phyloP scores from a whole-genome alignment of 64 coral and sea anemone species.

The Cladopsammia gracilis region DNA sequence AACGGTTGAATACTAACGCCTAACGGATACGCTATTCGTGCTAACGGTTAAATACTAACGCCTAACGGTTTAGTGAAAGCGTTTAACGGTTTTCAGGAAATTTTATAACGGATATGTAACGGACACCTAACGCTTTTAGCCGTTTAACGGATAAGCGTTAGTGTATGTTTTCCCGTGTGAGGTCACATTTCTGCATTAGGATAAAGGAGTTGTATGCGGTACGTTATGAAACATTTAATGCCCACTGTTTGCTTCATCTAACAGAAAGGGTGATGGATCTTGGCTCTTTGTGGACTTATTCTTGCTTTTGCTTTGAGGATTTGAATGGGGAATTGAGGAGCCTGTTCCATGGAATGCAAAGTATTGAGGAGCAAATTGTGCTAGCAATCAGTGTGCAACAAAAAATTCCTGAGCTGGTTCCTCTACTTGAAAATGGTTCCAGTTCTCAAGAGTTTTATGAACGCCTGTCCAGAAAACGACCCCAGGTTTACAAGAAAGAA shows the following conservation, averaged over 20 bases:
- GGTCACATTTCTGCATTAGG: conserved; percentile 58
- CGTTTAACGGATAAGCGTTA: no score
- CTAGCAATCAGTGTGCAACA: conserved; percentile 54
- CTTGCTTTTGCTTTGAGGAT: conserved; percentile 71
- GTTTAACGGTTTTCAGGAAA: no score
- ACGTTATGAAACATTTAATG: conserved; percentile 59
- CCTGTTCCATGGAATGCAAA: conserved; percentile 66
- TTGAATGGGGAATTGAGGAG: conserved; percentile 63
- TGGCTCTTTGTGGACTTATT: conserved; percentile 60
- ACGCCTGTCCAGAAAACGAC: not conserved
- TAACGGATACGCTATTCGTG: no score
- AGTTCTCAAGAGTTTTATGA: not conserved
- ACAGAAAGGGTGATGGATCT: conserved; percentile 50
- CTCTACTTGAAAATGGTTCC: conserved; percentile 19
- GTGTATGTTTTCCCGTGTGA: no score
- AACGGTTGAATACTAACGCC: no score
- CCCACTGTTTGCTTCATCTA: conserved; percentile 28
- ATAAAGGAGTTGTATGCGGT: conserved; percentile 46
- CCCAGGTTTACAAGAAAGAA: conserved; percentile 23
- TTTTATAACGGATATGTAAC: no score
- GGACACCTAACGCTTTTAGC: no score
- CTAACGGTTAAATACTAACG: no score
- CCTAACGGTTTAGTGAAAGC: no score
- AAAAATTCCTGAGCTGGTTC: conserved; percentile 59
- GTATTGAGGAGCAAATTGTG: conserved; percentile 46